phyloP scores from a whole-genome alignment of 1,140 invertebrate genomes.

The Drosophila yakuba region DNA sequence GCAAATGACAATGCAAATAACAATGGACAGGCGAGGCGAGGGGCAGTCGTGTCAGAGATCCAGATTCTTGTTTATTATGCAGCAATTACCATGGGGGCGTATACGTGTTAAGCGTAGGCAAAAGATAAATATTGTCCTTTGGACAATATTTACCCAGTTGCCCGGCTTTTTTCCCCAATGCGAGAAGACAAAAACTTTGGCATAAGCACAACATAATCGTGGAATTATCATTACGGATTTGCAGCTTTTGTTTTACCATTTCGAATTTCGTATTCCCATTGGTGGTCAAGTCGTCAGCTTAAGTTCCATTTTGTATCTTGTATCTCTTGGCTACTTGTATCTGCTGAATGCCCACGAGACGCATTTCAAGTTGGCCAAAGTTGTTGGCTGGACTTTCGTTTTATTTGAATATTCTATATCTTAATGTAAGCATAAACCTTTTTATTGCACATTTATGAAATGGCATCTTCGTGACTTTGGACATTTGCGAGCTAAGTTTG shows the following conservation, averaged over 20 bases:
- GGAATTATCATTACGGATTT: constrained; percentile 67
- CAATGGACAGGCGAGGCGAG: constrained; percentile 38
- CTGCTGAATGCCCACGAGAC: constrained; percentile 66
- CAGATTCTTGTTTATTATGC: constrained; percentile 69
- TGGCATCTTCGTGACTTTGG: constrained; percentile 28
- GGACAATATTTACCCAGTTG: constrained; percentile 64
- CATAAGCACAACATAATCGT: constrained; percentile 65
- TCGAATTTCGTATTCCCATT: constrained; percentile 75
- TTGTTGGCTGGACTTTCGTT: constrained; percentile 50
- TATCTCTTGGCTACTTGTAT: constrained; percentile 20
- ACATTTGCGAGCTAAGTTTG: constrained; percentile 18
- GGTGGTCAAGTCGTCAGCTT: constrained; percentile 55
- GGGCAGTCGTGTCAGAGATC: constrained; percentile 12
- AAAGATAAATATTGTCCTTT: constrained; percentile 69
- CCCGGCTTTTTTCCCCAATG: constrained; percentile 4
- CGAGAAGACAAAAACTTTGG: constrained; percentile 50
- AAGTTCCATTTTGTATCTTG: constrained; percentile 30
- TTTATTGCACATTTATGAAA: constrained; percentile 42
- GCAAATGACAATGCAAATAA: constrained; percentile 80
- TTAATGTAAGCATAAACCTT: constrained; percentile 59
- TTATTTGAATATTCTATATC: constrained; percentile 71
- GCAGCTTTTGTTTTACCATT: constrained; percentile 65
- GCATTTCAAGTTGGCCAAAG: constrained; percentile 63
- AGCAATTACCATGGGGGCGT: constrained; percentile 80
- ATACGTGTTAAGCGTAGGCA: constrained; percentile 77